A percentile compares a stretch with the other conserved stretches of the same genome.
phyloP scores from a whole-genome alignment of 2,113 vertebrate genomes.

The Baryphthengus martii region DNA sequence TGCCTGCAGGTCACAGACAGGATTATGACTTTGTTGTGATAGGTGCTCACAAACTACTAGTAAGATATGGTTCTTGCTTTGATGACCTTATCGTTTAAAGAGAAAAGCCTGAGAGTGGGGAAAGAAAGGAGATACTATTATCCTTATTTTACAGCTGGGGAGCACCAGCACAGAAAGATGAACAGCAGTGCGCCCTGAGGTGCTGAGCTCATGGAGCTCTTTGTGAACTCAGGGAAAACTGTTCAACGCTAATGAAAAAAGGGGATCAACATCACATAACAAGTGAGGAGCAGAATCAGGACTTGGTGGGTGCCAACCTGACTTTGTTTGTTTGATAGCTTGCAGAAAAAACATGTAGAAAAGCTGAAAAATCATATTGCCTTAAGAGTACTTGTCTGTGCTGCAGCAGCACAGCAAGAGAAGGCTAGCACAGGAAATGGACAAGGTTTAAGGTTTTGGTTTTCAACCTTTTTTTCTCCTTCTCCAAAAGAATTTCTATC shows the following conservation, averaged over 20 bases:
- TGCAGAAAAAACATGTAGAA: neutral
- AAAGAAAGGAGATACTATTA: neutral
- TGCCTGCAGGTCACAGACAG: constrained; percentile 32
- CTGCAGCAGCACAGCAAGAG: neutral
- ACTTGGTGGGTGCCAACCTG: neutral
- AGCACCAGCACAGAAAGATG: neutral
- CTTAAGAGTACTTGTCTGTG: neutral
- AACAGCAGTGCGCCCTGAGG: neutral
- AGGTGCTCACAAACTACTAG: neutral
- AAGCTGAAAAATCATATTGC: neutral
- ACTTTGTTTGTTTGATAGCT: neutral
- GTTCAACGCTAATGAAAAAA: neutral
- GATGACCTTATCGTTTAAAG: neutral
- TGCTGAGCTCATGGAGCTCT: neutral
- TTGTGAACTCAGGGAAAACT: neutral
- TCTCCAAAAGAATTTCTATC: neutral
- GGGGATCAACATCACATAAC: neutral
- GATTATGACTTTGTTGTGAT: constrained; percentile 29
- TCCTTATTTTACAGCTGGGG: neutral
- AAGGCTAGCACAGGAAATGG: neutral
- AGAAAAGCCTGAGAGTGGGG: neutral
- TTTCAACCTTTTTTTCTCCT: neutral
- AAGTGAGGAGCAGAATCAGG: neutral
- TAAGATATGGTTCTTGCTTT: neutral
- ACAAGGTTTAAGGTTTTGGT: neutral